A percentile compares a stretch with the other conserved stretches of the same genome.
Conservation (phyloP, 1,140 invertebrate species). For the Microvelia longipes region DNA sequence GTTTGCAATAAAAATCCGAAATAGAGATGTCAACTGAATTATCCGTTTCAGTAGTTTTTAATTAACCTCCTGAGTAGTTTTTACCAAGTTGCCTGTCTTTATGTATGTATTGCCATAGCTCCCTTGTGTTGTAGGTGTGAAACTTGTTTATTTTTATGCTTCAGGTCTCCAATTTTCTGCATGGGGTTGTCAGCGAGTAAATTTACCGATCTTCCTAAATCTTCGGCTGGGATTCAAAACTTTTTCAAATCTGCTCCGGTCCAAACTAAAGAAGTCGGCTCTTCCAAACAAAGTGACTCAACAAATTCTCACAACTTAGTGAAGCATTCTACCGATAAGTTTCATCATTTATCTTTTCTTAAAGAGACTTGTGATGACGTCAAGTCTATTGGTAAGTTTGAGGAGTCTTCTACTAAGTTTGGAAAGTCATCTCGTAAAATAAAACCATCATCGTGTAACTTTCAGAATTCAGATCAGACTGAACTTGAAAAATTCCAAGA, state of each 20-base stretch:
- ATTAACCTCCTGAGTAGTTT: background rate
- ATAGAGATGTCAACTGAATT: background rate
- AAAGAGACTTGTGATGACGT: too few relatives aligned
- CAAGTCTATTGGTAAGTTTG: too few relatives aligned
- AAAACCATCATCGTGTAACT: too few relatives aligned
- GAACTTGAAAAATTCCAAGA: background rate
- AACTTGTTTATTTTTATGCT: constrained; percentile 5
- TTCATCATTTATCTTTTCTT: too few relatives aligned
- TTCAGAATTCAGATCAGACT: background rate
- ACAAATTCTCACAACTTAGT: too few relatives aligned
- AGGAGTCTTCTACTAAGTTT: too few relatives aligned
- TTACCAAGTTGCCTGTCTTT: background rate
- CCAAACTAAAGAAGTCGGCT: too few relatives aligned
- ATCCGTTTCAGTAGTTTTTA: background rate
- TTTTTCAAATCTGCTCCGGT: constrained; percentile 12
- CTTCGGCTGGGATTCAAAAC: constrained; percentile 11
- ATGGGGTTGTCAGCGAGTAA: constrained; percentile 35
- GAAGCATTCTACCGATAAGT: too few relatives aligned
- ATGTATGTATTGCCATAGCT: background rate
- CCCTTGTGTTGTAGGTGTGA: background rate
- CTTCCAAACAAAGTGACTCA: too few relatives aligned
- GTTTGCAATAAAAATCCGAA: too few relatives aligned
- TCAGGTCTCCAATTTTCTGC: constrained; percentile 28
- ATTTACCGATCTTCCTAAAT: constrained; percentile 25
- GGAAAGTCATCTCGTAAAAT: too few relatives aligned